Conservation (phyloP, 1,140 invertebrate genomes). For the Trichogramma pretiosum region DNA sequence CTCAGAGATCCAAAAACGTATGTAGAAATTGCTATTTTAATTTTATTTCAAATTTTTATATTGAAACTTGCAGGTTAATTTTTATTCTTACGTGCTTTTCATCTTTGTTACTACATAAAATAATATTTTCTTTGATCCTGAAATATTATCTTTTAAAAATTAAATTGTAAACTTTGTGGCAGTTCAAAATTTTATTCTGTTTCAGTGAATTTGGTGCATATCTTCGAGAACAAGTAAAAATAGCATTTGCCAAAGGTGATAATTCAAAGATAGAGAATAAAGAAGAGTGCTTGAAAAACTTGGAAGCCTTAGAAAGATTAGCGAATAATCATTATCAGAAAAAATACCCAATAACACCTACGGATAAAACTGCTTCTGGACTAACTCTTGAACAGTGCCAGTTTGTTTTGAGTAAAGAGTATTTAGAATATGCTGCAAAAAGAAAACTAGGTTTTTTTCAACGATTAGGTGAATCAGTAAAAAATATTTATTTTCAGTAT, state of each 20-base stretch:
- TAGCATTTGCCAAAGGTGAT: conserved; percentile 54
- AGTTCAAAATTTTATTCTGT: conserved; percentile 24
- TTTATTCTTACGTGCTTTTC: too few species aligned
- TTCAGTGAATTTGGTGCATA: conserved; percentile 67
- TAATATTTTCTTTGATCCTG: too few species aligned
- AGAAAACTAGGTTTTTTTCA: conserved; percentile 41
- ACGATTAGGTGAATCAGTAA: background rate
- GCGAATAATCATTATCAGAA: conserved; percentile 61
- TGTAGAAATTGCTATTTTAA: too few species aligned
- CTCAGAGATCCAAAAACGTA: too few species aligned
- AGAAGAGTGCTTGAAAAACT: conserved; percentile 56
- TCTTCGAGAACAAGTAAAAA: conserved; percentile 60
- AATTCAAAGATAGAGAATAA: conserved; percentile 43
- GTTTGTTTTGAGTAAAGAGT: conserved; percentile 60
- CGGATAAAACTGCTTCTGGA: conserved; percentile 59
- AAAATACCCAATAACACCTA: conserved; percentile 50
- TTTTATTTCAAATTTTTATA: too few species aligned
- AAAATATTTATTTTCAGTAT: background rate
- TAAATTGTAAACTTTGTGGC: background rate
- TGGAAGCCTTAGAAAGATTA: conserved; percentile 58
- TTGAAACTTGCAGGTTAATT: too few species aligned
- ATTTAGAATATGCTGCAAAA: conserved; percentile 53
- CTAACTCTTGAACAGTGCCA: conserved; percentile 62
- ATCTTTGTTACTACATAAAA: too few species aligned
- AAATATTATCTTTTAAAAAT: background rate